Evolutionary conservation across 2,888 invertebrate genomes (phyloP), one percentile per base, ranked within the genome.

Genomic region (Agrotis clavis): DNA sequence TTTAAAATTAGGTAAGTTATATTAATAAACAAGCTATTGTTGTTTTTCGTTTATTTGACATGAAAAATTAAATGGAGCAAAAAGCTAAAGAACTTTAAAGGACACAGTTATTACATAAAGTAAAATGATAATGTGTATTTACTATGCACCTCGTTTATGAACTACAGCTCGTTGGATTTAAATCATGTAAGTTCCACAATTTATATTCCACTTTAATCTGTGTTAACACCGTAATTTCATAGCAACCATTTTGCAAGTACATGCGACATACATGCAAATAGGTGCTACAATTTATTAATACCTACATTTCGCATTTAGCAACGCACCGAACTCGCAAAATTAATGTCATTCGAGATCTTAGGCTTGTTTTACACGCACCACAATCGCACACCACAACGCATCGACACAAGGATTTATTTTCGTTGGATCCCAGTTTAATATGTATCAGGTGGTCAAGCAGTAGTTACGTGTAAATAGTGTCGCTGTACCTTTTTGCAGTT

Each of bases 271-370:
- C 71, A 74, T 67, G 61, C 62, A 69, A 60, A 78, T 66, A 69
- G 82, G 83, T 79, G 80, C 50, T 78, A 79, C 77, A 74, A 71
- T 79, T 82, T 74, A 84, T 84, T 82, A 79, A 77, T 63, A 61
- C 57, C 59, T 21, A 68, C 74, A 66, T 63, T 66, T 71, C 47
- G n/a, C 30, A 71, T 79, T 81, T 77, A 77, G 78, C 79, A 80
- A 80, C 47, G 63, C 48, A 65, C 41, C 48, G 53, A 67, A 67
- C 71, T 68, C 57, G 51, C n/a, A 74, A 82, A 84, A 73, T 76
- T 71, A 76, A 71, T 78, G 70, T 83, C 83, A 59, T 66, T 56
- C 65, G 50, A n/a, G n/a, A 25, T 21, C 47, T 35, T 41, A 41
- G 41, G 41, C 41, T 41, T 41, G 41, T 41, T 41, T 41, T 41